These are phyloP conservation scores for Cosmia trapezina DNA, from an alignment of 2,888 invertebrate genomes.

Conservation along the genomic window DNA sequence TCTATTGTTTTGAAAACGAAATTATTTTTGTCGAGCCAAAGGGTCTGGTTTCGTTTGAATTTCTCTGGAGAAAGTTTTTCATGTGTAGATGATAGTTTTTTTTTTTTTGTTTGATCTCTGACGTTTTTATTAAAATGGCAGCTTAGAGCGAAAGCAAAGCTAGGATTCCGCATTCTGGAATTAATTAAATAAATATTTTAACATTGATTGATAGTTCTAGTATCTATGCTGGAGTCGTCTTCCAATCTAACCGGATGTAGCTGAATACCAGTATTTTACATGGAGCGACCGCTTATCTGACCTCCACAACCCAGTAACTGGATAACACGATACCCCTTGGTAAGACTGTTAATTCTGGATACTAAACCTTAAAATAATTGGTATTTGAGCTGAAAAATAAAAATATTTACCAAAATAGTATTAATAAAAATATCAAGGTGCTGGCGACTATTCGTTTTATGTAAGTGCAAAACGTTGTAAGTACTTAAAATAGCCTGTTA, in stretches of 20 bases:
- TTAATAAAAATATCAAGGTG: neutral
- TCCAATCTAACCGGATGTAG: neutral
- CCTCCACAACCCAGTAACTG: neutral
- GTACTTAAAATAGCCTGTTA: conserved; percentile 23
- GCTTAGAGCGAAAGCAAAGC: neutral
- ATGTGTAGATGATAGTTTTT: neutral
- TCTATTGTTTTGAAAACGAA: conserved; percentile 58
- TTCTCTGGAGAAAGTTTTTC: conserved; percentile 12
- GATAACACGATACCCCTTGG: neutral
- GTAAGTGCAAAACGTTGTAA: conserved; percentile 27
- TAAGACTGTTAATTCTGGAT: neutral
- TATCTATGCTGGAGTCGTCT: neutral
- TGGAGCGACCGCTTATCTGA: neutral
- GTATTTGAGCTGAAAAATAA: neutral
- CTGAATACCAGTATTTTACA: neutral
- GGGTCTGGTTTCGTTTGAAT: conserved; percentile 5
- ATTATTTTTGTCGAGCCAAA: conserved; percentile 34
- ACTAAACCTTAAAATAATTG: neutral
- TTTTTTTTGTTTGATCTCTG: neutral
- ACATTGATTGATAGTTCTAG: neutral
- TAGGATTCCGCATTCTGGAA: neutral
- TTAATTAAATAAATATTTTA: neutral
- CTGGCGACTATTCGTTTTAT: neutral
- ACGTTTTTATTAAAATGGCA: neutral
- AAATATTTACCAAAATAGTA: neutral